Evolutionary conservation across 23 tunicate species (phyloP), one percentile per base, ranked within the genome.

Genomic region (Styela clava): DNA sequence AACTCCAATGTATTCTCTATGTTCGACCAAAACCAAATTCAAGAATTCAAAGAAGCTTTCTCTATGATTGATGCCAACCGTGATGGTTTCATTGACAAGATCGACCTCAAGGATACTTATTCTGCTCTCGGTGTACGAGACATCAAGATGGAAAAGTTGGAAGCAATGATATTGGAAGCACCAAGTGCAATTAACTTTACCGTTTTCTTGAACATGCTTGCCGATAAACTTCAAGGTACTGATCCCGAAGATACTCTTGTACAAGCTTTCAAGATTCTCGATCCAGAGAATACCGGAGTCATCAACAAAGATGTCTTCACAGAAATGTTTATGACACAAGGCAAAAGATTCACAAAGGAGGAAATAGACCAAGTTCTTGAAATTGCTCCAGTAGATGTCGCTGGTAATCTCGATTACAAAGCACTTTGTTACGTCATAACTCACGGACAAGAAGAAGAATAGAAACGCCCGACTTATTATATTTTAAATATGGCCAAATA

Each of bases 371-470:
- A 85, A 63, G 84, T 90, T 77, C 31, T 90, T 61, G 96, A 85
- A 62, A 84, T 89, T 51, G 85, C 95, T 2, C 95, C 95, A 52
- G 69, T 89, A 23, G 95, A 89, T 67, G 95, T 83, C 30, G 88
- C 95, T 25, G 95, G 95, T 18, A 89, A 89, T 70, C 85, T 89
- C 24, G 95, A 89, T 44, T 86, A 86, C 82, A 89, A 89, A 68
- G 81, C 85, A 20, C 85, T 84, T 44, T 85, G 74, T 34, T 79
- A 95, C 87, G 91, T 95, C 28, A 94, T 95, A 44, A 95, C 99
- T 33, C 99, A 95, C 89, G 99, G 99, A 24, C 94, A 88, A 84
- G 93, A 95, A 74, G 99, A 95, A 64, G 99, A 95, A 69, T 89
- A 86, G 27, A 28, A 61, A 61, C 64, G n/a, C n/a, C n/a, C n/a